Base-by-base conservation (phyloP, 2,888 invertebrate species). In the Synanthedon myopaeformis region DNA sequence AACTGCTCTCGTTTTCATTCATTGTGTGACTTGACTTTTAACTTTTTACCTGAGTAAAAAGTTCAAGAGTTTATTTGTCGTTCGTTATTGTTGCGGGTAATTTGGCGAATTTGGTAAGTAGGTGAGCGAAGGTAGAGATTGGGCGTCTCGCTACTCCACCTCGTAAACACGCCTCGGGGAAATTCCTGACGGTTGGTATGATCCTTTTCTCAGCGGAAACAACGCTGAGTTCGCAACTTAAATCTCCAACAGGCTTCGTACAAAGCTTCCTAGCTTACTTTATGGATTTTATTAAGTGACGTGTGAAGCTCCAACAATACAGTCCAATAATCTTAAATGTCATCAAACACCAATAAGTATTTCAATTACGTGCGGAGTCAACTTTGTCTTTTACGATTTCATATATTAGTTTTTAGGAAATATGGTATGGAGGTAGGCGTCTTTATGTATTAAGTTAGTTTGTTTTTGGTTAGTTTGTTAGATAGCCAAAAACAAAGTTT, bases 111-210 rank as follows among this genome's bases (percentile, higher is more conserved):
- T 49, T 10, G 13, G 45, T 3, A 45, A 12, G 49, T 12, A 17
- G 49, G 49, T 65, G 64, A 69, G 49, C 66, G 64, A 65, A 69
- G 64, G 68, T 64, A 69, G 66, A 70, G 68, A 74, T 72, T 72
- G 72, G 66, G 66, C 67, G 10, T 35, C 60, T 62, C 61, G 65
- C 60, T 64, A 62, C 66, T 63, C 63, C 66, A 72, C 41, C n/a
- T 51, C 72, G 73, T 80, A 79, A 81, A 79, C 72, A 72, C 70
- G 72, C 81, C 80, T 75, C 59, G 58, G 81, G 81, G 80, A 82
- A 80, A 81, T 81, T 72, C 69, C 63, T 63, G 65, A 58, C 62
- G 59, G 60, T 61, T 10, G 35, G 10, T 35, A 35, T 35, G 35
- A 35, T 57, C 57, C 61, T 61, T 57, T 59, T 60, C 58, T 56